Percentiles rank a stretch among this genome's conserved stretches.
Conservation (phyloP, 2,113 vertebrate species). For the Saiga tatarica region DNA sequence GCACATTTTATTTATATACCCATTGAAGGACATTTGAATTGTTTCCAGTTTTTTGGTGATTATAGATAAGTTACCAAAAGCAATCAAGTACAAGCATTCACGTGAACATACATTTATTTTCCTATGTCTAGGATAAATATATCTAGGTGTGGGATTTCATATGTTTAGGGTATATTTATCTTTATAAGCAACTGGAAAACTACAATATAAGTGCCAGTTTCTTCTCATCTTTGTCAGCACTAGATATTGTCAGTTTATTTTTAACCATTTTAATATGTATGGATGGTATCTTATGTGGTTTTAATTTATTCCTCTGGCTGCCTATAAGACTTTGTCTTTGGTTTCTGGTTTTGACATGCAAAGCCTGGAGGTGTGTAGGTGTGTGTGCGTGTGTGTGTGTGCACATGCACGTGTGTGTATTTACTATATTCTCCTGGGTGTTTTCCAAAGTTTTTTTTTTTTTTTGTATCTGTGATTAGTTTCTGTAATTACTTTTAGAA, state of each 20-base stretch:
- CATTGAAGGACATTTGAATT: neutral
- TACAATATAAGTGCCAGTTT: neutral
- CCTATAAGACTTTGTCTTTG: neutral
- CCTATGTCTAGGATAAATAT: neutral
- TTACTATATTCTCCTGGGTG: neutral
- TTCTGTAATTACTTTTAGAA: neutral
- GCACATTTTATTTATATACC: neutral
- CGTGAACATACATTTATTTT: neutral
- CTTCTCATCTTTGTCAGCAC: neutral
- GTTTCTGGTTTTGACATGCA: slow-evolving; percentile 17
- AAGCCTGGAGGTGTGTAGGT: neutral
- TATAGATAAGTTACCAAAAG: neutral
- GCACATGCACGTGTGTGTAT: neutral
- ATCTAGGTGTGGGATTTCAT: neutral
- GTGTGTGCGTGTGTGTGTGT: neutral
- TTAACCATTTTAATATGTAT: neutral
- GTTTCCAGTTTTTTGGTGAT: neutral
- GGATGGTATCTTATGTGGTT: neutral
- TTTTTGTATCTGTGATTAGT: neutral
- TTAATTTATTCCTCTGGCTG: neutral
- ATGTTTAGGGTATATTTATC: neutral
- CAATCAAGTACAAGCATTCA: neutral
- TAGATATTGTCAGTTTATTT: neutral
- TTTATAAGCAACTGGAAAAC: neutral
- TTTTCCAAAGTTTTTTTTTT: neutral